Evolutionary conservation across 2,113 vertebrate species (phyloP).

Genomic region (Pipa parva): DNA sequence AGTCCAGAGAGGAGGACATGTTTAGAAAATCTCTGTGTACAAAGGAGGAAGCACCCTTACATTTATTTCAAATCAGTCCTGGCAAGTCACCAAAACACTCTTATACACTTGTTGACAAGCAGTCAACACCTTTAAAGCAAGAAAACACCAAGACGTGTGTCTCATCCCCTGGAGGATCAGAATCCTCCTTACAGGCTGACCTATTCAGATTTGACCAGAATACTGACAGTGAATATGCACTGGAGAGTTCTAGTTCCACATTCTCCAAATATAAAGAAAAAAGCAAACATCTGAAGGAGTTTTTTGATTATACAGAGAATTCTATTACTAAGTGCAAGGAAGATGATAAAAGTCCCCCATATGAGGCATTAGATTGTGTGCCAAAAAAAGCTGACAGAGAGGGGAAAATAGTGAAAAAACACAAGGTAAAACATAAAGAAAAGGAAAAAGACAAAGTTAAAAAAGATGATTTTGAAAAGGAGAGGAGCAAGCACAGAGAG

Average conservation of each 20-base stretch:
- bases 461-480: constrained; percentile 85
- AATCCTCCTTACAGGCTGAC: constrained; percentile 72
- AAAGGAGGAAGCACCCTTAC: constrained; percentile 92
- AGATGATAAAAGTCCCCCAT: constrained; percentile 68
- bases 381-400: constrained; percentile 85
- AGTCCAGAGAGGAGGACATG: constrained; percentile 81
- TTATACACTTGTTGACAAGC: constrained; percentile 85
- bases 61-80: constrained; percentile 86
- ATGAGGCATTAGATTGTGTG: constrained; percentile 74
- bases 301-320: constrained; percentile 75
- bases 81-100: constrained; percentile 89
- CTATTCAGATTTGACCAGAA: constrained; percentile 80
- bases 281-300: constrained; percentile 87
- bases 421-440: constrained; percentile 94
- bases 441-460: constrained; percentile 85
- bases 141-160: constrained; percentile 85
- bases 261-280: constrained; percentile 94
- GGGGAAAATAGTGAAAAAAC: constrained; percentile 90
- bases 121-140: constrained; percentile 83
- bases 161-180: constrained; percentile 75
- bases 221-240: constrained; percentile 78
- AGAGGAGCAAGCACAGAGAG: constrained; percentile 83
- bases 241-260: constrained; percentile 87
- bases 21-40: constrained; percentile 93
- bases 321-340: constrained; percentile 79